Conservation (phyloP, 2,797 vertebrate genomes). For the Rhinophrynus dorsalis region DNA sequence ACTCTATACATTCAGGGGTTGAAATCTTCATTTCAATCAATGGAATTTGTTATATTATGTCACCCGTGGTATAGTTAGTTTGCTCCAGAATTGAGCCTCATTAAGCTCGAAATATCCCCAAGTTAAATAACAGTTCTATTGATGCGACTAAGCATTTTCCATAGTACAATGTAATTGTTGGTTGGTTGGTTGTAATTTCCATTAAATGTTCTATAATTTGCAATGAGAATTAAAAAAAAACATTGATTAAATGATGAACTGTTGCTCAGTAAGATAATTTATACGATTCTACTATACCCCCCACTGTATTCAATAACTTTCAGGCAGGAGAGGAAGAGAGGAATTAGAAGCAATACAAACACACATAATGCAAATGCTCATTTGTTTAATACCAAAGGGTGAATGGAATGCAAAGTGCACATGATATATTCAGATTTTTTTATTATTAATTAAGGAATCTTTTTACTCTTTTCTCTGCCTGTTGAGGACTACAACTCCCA, state of each 20-base stretch:
- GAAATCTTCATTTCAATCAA: too few species aligned
- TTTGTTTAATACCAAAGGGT: conserved; percentile 30
- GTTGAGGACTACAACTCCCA: too few species aligned
- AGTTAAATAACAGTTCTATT: too few species aligned
- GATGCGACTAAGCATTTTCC: too few species aligned
- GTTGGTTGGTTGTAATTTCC: background rate
- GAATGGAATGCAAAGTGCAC: conserved; percentile 15
- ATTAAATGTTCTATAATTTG: background rate
- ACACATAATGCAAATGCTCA: conserved; percentile 29
- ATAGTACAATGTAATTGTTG: too few species aligned
- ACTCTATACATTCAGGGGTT: too few species aligned
- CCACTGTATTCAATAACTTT: conserved; percentile 36
- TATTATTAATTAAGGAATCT: background rate
- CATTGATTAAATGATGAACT: conserved; percentile 9
- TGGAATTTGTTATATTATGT: too few species aligned
- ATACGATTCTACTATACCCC: conserved; percentile 19
- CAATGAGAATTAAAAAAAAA: background rate
- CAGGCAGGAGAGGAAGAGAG: conserved; percentile 26
- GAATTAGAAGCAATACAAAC: conserved; percentile 32
- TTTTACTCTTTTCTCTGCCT: conserved; percentile 1
- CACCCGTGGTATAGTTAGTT: too few species aligned
- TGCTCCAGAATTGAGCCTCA: too few species aligned
- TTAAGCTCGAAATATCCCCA: too few species aligned
- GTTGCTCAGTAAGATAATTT: conserved; percentile 24
- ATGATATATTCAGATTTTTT: background rate